Evolutionary conservation across 1,140 invertebrate genomes (phyloP).

Genomic region (Drosophila simulans): DNA sequence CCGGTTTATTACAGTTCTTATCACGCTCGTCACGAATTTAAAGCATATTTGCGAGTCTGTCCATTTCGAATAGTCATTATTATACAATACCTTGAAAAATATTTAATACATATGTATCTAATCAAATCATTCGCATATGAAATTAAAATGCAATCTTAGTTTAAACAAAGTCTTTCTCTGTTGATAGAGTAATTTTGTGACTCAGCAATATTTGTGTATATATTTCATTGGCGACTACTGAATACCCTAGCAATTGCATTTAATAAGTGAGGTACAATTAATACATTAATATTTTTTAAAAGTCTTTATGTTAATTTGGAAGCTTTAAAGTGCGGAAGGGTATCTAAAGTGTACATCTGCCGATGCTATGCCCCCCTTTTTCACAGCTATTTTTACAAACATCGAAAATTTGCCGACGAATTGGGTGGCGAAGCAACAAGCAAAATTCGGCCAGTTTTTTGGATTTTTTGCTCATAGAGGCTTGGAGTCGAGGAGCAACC

Average conservation of each 20-base stretch:
- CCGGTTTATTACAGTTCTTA: neutral
- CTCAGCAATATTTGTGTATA: too few relatives aligned
- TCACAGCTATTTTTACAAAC: slow-evolving; percentile 22
- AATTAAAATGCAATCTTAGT: slow-evolving; percentile 3
- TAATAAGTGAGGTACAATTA: too few relatives aligned
- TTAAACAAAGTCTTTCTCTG: neutral
- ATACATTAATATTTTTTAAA: too few relatives aligned
- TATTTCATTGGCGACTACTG: too few relatives aligned
- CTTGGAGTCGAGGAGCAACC: slow-evolving; percentile 5
- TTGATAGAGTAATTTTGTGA: too few relatives aligned
- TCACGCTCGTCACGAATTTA: neutral
- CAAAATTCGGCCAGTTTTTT: slow-evolving; percentile 21
- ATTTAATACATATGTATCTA: neutral
- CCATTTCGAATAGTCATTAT: slow-evolving; percentile 1
- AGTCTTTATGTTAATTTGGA: too few relatives aligned
- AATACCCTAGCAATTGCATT: neutral
- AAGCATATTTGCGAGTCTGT: slow-evolving; percentile 4
- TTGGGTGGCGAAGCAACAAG: slow-evolving; percentile 11
- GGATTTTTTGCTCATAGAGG: neutral
- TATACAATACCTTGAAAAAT: neutral
- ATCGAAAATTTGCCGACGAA: slow-evolving; percentile 17
- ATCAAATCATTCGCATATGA: neutral
- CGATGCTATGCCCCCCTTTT: neutral
- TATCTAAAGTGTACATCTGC: neutral
- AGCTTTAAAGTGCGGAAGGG: neutral